Conservation (phyloP, 1,140 invertebrate genomes). For the Tetragonula clypearis region DNA sequence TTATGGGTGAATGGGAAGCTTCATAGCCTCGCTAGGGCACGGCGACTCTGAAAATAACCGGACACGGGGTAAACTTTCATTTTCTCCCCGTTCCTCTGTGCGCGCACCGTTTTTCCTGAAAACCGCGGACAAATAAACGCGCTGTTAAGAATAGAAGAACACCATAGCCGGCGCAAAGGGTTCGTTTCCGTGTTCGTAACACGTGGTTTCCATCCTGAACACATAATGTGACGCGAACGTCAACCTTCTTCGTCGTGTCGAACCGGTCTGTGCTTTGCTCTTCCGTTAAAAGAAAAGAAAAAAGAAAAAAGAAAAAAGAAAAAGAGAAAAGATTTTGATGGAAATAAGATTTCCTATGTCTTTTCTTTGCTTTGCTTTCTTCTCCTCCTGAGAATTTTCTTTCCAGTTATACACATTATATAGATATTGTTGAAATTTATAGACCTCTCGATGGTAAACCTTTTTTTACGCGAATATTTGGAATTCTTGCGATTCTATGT, state of each 20-base stretch:
- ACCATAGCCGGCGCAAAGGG: slow-evolving; percentile 23
- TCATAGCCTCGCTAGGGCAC: not conserved
- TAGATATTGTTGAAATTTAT: not conserved
- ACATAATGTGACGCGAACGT: not conserved
- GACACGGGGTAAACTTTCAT: slow-evolving; percentile 36
- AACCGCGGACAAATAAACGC: slow-evolving; percentile 48
- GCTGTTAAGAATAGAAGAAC: slow-evolving; percentile 52
- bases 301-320: not conserved
- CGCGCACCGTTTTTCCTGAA: slow-evolving; percentile 24
- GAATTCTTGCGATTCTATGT: too few species aligned
- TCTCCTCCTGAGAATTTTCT: not conserved
- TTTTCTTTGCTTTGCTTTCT: not conserved
- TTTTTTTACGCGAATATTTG: too few species aligned
- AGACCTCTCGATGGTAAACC: too few species aligned
- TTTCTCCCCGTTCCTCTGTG: slow-evolving; percentile 15
- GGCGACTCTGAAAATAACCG: slow-evolving; percentile 41
- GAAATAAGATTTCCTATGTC: not conserved
- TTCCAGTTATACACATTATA: not conserved
- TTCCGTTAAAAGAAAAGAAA: not conserved
- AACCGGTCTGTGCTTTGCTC: too few species aligned
- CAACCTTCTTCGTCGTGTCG: not conserved
- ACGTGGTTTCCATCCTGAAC: slow-evolving; percentile 35
- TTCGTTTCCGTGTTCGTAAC: slow-evolving; percentile 47
- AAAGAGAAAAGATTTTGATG: not conserved
- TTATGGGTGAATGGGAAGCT: slow-evolving; percentile 5